A percentile compares a stretch with the other conserved stretches of the same genome.
Evolutionary conservation across 2,113 vertebrate genomes (phyloP).

Genomic region (Leptobrachium leishanense): DNA sequence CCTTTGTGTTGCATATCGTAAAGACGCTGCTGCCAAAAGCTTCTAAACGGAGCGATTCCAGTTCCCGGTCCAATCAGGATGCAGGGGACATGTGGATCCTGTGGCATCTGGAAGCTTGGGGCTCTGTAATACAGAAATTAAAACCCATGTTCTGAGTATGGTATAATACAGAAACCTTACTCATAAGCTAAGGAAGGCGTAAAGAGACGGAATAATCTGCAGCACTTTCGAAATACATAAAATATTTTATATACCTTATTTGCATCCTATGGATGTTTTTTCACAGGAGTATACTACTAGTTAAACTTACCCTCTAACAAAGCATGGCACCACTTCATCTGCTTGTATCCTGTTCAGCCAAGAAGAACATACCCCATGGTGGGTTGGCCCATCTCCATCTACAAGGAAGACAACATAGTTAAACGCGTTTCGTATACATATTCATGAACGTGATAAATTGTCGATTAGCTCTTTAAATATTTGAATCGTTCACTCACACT

Average conservation of each 20-base stretch:
- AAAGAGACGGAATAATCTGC: too few species aligned
- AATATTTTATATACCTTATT: too few species aligned
- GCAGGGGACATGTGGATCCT: conserved; percentile 86
- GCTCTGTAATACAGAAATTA: conserved; percentile 68
- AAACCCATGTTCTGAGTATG: background rate
- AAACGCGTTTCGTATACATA: too few species aligned
- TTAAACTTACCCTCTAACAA: conserved; percentile 86
- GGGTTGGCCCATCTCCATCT: conserved; percentile 89
- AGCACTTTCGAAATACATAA: too few species aligned
- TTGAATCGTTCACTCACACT: too few species aligned
- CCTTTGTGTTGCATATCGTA: conserved; percentile 90
- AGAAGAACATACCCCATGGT: conserved; percentile 95
- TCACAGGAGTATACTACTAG: too few species aligned
- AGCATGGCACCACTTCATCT: conserved; percentile 90
- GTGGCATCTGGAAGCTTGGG: conserved; percentile 89
- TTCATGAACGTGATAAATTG: too few species aligned
- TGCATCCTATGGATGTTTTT: too few species aligned
- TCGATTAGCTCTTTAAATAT: too few species aligned
- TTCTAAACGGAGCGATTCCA: conserved; percentile 94
- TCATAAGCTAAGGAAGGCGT: too few species aligned
- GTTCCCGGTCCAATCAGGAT: conserved; percentile 94
- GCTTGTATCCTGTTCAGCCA: conserved; percentile 92
- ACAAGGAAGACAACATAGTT: conserved; percentile 23
- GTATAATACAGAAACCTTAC: too few species aligned
- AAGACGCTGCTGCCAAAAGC: conserved; percentile 95